A percentile compares a stretch with the other conserved stretches of the same genome.
These are phyloP conservation scores for Grammomys surdaster DNA, from an alignment of 2,113 vertebrate genomes.

Conservation along the genomic window DNA sequence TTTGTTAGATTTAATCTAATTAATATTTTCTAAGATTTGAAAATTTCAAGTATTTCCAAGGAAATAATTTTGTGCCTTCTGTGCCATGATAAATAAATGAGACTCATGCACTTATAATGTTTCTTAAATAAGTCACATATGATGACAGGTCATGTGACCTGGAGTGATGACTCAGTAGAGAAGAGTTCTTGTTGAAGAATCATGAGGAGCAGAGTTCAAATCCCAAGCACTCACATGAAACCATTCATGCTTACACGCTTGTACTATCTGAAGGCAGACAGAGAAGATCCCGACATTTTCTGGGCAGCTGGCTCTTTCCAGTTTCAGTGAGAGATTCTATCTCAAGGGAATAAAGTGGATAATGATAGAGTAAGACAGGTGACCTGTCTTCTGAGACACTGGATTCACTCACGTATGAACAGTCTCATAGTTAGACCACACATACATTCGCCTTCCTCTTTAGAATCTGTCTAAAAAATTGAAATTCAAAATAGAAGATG, in stretches of 20 bases:
- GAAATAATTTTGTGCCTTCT: background rate
- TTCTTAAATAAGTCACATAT: background rate
- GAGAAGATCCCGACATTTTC: no score
- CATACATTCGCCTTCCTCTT: background rate
- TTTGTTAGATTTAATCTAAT: background rate
- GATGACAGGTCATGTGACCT: background rate
- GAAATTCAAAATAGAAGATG: background rate
- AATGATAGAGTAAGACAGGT: background rate
- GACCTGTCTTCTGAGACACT: background rate
- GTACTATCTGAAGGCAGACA: background rate
- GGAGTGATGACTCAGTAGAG: no score
- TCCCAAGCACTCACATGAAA: background rate
- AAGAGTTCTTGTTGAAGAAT: background rate
- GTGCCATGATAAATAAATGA: background rate
- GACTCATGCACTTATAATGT: background rate
- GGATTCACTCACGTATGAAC: accelerated
- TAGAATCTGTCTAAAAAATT: background rate
- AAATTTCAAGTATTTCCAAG: background rate
- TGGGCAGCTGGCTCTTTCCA: no score
- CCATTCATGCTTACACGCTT: accelerated
- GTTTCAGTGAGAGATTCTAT: background rate
- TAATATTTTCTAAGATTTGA: background rate
- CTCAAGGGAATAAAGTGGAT: no score
- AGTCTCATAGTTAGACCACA: no score
- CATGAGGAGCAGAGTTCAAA: background rate